phyloP scores from a whole-genome alignment of 2,888 invertebrate species.

The Aspidiotus destructor region DNA sequence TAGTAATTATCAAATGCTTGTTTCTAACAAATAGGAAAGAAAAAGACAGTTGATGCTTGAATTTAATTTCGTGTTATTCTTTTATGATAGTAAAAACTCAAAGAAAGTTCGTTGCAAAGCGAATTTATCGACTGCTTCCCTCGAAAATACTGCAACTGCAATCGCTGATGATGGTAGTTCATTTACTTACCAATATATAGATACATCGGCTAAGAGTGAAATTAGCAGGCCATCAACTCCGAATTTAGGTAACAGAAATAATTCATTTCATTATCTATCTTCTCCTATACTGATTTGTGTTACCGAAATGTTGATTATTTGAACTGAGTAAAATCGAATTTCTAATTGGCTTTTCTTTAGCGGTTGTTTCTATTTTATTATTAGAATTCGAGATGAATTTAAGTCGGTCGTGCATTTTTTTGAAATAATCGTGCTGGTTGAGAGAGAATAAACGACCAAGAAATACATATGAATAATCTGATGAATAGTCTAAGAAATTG shows the following conservation, averaged over 20 bases:
- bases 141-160: not conserved
- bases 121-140: conserved; percentile 6
- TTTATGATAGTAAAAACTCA: conserved; percentile 13
- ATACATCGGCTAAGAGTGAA: conserved; percentile 15
- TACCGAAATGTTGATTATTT: too few relatives aligned
- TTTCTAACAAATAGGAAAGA: too few relatives aligned
- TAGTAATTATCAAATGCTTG: conserved; percentile 51
- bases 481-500: too few relatives aligned
- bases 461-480: too few relatives aligned
- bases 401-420: too few relatives aligned
- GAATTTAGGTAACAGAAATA: conserved; percentile 44
- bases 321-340: not conserved
- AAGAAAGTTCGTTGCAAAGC: conserved; percentile 23
- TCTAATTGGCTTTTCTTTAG: too few relatives aligned
- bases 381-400: too few relatives aligned
- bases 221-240: conserved; percentile 13
- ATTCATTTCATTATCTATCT: conserved; percentile 20
- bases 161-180: not conserved
- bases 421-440: too few relatives aligned
- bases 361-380: too few relatives aligned
- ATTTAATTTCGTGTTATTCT: not conserved
- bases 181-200: not conserved
- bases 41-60: too few relatives aligned
- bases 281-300: not conserved
- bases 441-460: too few relatives aligned